Base-by-base conservation (phyloP, 1,140 invertebrate species). In the Pteromalus puparum region DNA sequence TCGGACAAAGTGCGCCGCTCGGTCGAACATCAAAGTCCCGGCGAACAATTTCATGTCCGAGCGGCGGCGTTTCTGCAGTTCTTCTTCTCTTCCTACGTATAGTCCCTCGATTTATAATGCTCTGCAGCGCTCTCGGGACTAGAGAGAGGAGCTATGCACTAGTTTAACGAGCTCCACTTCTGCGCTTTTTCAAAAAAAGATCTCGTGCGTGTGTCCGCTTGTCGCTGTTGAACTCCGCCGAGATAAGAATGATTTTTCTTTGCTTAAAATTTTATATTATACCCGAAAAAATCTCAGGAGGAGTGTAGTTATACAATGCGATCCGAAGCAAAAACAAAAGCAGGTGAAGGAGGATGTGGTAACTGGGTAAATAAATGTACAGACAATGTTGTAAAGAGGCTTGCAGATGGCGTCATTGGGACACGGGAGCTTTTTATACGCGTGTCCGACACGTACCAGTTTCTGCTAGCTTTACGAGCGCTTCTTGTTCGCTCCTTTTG, bases 381-480 rank as follows among this genome's bases (percentile, higher is more conserved):
- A 85, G 75, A 87, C 76, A 87, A 82, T 81, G 85, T 84, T 82
- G 85, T 89, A 87, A 89, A 90, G 88, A 86, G 88, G 83, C 78
- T 87, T 87, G 89, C 82, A 79, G 86, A 88, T 87, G 68, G 86
- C 86, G 79, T 88, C 86, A 88, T 89, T 88, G 87, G 80, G 85
- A 61, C 18, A 61, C 53, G 5, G 21, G 82, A 1, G 73, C 79
- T 89, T 89, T 89, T 89, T 88, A 87, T 86, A 86, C 83, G 83
- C 82, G 53, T 87, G 86, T 90, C 83, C 68, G 68, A 87, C 87
- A 87, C 86, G 87, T 87, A 78, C 84, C 68, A 82, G 86, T 88
- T 89, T 86, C 82, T 67, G 85, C 87, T n/a, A n/a, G n/a, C n/a
- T 89, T 90, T 90, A 89, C 82, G 86, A 89, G 86, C 75, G 42